Percentiles rank a stretch among this genome's conserved stretches.
Evolutionary conservation across 2,888 invertebrate genomes (phyloP).

Genomic region (Muscina levida): DNA sequence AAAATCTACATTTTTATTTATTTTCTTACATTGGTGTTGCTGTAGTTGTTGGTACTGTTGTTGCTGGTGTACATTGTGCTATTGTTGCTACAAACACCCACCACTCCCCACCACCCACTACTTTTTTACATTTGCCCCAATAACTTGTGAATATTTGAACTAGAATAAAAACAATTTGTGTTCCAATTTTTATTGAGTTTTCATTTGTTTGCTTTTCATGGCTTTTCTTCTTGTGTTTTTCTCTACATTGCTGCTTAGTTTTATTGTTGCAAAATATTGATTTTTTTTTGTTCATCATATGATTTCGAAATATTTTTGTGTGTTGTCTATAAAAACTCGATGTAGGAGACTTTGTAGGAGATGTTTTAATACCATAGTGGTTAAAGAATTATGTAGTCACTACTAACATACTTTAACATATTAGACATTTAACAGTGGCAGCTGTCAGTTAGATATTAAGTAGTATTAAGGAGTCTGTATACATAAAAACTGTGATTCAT

Average conservation of each 20-base stretch:
- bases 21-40: not conserved
- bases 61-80: not conserved
- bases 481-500: too few species aligned
- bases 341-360: too few species aligned
- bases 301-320: too few species aligned
- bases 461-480: too few species aligned
- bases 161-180: slow-evolving; percentile 29
- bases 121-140: slow-evolving; percentile 15
- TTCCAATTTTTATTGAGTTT: slow-evolving; percentile 36
- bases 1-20: slow-evolving; percentile 27
- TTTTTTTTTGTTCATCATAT: slow-evolving; percentile 41
- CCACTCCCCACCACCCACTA: slow-evolving; percentile 14
- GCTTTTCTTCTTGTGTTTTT: not conserved
- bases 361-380: too few species aligned
- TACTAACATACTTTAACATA: too few species aligned
- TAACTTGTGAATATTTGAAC: slow-evolving; percentile 30
- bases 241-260: not conserved
- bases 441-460: too few species aligned
- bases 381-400: too few species aligned
- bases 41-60: not conserved
- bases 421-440: too few species aligned
- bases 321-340: too few species aligned
- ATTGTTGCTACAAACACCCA: not conserved
- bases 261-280: slow-evolving; percentile 46
- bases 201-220: not conserved